A percentile compares a stretch with the other conserved stretches of the same genome.
These are phyloP conservation scores for Drosophila niveifrons DNA, from an alignment of 2,888 invertebrate species.

Conservation along the genomic window DNA sequence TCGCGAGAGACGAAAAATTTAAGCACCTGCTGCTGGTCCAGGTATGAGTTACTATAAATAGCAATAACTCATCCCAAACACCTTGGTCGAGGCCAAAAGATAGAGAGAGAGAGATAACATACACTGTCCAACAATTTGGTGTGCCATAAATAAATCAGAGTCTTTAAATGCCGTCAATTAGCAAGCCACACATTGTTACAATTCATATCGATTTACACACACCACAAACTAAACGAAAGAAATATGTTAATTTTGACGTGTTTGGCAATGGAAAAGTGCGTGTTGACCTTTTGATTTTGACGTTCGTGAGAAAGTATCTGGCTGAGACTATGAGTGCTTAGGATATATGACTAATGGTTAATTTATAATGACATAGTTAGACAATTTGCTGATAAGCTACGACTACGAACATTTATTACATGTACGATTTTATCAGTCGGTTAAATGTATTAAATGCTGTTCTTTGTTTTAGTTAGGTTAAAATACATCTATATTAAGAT, in stretches of 20 bases:
- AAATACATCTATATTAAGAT: too few species aligned
- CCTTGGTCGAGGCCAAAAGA: slow-evolving; percentile 2
- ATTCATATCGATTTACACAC: slow-evolving; percentile 52
- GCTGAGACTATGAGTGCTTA: not conserved
- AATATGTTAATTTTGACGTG: slow-evolving; percentile 29
- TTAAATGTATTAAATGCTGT: not conserved
- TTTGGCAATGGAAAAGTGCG: slow-evolving; percentile 32
- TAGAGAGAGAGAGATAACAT: slow-evolving; percentile 5
- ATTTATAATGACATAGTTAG: slow-evolving; percentile 1
- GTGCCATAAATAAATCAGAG: slow-evolving; percentile 58
- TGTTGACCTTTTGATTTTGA: slow-evolving; percentile 24
- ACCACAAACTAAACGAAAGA: slow-evolving; percentile 8
- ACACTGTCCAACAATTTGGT: slow-evolving; percentile 42
- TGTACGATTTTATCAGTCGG: not conserved
- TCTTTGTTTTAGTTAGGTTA: too few species aligned
- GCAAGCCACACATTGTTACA: slow-evolving; percentile 38
- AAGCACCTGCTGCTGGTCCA: slow-evolving; percentile 36
- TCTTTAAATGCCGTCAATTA: slow-evolving; percentile 50
- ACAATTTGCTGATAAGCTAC: not conserved
- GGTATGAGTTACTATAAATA: slow-evolving; percentile 46
- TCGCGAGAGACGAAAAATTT: slow-evolving; percentile 18
- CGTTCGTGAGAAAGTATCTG: not conserved
- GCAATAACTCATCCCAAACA: slow-evolving; percentile 17
- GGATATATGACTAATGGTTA: not conserved
- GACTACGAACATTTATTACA: not conserved